Evolutionary conservation across 2,888 invertebrate genomes (phyloP).

Genomic region (Linyphia triangularis): DNA sequence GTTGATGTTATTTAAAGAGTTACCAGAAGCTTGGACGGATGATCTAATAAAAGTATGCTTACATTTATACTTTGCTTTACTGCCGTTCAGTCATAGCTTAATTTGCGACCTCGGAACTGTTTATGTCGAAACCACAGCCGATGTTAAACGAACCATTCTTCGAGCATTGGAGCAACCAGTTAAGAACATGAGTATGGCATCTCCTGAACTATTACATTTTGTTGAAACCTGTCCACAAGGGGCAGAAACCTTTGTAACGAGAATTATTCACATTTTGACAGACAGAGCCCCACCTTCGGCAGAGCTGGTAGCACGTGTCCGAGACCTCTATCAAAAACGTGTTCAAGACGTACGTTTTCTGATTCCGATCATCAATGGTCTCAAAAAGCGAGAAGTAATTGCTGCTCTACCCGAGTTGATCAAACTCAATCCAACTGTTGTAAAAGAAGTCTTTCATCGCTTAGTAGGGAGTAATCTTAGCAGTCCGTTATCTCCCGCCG

Average conservation of each 20-base stretch:
- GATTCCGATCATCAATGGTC: constrained; percentile 95
- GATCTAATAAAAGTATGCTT: constrained; percentile 92
- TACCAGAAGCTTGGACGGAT: constrained; percentile 87
- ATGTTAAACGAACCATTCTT: constrained; percentile 93
- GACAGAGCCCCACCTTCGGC: constrained; percentile 91
- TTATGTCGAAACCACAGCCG: constrained; percentile 90
- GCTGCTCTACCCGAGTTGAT: constrained; percentile 95
- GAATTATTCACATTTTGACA: constrained; percentile 96
- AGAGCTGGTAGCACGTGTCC: constrained; percentile 91
- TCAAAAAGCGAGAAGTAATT: constrained; percentile 93
- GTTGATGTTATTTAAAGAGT: constrained; percentile 42
- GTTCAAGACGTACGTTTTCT: constrained; percentile 97
- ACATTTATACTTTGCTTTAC: constrained; percentile 88
- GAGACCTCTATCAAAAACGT: constrained; percentile 93
- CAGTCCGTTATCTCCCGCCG: constrained; percentile 90
- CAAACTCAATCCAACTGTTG: constrained; percentile 94
- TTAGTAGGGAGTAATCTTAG: constrained; percentile 86
- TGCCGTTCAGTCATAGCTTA: constrained; percentile 89
- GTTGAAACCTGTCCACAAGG: constrained; percentile 97
- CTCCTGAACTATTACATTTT: constrained; percentile 87
- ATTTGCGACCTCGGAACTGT: constrained; percentile 90
- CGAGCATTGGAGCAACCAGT: constrained; percentile 86
- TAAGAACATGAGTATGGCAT: constrained; percentile 89
- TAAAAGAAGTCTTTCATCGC: constrained; percentile 93
- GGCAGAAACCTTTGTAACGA: constrained; percentile 95